Percentiles rank a stretch among this genome's conserved stretches.
Evolutionary conservation across 2,113 vertebrate species (phyloP).

Genomic region (Pogona vitticeps): DNA sequence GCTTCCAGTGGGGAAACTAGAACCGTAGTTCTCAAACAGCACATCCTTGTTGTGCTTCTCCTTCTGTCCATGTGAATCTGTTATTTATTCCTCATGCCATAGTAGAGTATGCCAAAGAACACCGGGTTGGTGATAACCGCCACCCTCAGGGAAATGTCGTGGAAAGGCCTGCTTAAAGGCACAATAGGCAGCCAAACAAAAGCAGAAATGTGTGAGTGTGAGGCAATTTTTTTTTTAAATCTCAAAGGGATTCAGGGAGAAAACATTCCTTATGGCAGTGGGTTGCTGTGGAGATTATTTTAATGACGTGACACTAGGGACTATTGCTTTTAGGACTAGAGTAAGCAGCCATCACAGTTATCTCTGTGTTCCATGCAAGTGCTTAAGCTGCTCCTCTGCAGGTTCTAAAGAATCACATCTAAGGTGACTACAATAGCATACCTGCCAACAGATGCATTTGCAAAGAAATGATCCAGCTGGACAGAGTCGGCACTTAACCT

Average conservation of each 20-base stretch:
- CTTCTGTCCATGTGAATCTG: not conserved
- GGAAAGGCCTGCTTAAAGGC: constrained; percentile 18
- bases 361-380: constrained; percentile 7
- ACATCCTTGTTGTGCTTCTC: too few relatives aligned
- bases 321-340: not conserved
- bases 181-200: not conserved
- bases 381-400: not conserved
- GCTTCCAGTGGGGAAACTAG: too few relatives aligned
- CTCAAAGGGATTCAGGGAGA: constrained; percentile 17
- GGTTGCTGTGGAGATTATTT: constrained; percentile 54
- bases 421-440: not conserved
- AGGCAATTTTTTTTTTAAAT: too few relatives aligned
- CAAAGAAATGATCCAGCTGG: not conserved
- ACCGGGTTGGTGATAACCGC: not conserved
- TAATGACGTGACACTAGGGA: constrained; percentile 22
- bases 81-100: not conserved
- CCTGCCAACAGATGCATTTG: not conserved
- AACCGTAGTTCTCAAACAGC: too few relatives aligned
- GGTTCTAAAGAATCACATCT: not conserved
- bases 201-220: not conserved
- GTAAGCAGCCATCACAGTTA: constrained; percentile 1
- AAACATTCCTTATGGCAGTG: constrained; percentile 10
- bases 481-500: not conserved
- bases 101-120: not conserved
- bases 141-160: accelerated